Evolutionary conservation across 64 coral and sea anemone species (phyloP).

Genomic region (Hydrozoanthus tunicans): DNA sequence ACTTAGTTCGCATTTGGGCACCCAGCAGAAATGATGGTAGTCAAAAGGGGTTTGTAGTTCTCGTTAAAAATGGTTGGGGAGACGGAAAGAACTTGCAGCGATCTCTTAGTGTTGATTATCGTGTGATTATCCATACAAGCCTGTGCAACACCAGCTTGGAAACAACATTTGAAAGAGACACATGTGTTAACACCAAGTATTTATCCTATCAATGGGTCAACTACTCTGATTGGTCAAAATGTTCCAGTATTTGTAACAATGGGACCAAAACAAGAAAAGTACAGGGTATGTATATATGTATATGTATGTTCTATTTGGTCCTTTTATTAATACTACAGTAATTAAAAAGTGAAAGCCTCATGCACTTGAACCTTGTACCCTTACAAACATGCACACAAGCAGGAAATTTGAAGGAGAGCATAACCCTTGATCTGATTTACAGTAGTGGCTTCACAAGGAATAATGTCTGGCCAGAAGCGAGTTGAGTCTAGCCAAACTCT

Average conservation of each 20-base stretch:
- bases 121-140: slow-evolving; percentile 67
- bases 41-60: slow-evolving; percentile 75
- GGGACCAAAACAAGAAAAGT: slow-evolving; percentile 60
- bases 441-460: too few relatives aligned
- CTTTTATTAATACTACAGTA: too few relatives aligned
- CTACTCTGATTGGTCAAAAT: slow-evolving; percentile 64
- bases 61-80: slow-evolving; percentile 93
- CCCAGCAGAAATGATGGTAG: slow-evolving; percentile 69
- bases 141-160: slow-evolving; percentile 54
- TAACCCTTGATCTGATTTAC: too few relatives aligned
- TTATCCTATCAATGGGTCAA: slow-evolving; percentile 64
- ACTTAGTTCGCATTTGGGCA: slow-evolving; percentile 83
- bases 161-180: slow-evolving; percentile 53
- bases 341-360: too few relatives aligned
- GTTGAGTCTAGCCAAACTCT: too few relatives aligned
- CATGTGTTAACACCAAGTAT: slow-evolving; percentile 68
- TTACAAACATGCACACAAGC: too few relatives aligned
- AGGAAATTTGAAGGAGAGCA: too few relatives aligned
- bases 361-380: too few relatives aligned
- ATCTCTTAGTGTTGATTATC: slow-evolving; percentile 36
- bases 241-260: slow-evolving; percentile 96
- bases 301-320: too few relatives aligned
- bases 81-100: slow-evolving; percentile 59
- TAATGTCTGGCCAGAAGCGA: too few relatives aligned
- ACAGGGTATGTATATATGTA: slow-evolving; percentile 62